Base-by-base conservation (phyloP, 2,113 vertebrate genomes). In the Zootoca vivipara region DNA sequence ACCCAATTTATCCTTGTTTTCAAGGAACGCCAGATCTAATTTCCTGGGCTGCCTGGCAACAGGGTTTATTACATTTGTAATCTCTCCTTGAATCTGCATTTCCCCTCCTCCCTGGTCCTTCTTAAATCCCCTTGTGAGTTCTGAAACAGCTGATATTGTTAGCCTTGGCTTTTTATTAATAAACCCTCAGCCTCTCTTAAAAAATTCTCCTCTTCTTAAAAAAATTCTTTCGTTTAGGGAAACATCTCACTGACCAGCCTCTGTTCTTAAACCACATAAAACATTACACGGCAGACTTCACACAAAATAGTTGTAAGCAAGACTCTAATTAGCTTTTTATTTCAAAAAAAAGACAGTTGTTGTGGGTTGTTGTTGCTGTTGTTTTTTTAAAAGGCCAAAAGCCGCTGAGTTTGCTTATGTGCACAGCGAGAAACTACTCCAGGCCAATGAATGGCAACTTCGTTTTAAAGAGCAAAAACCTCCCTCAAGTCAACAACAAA, bases 11-110 rank as follows among this genome's bases (percentile, higher is more conserved):
- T 90, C 92, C 89, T 90, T 65, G 80, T 86, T 94, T 92, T 80
- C 70, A 46, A 92, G 86, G 15, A 81, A 92, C 91, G 89, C 38
- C 90, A 93, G 65, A 78, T 78, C 90, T 86, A 80, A 89, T 67
- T 94, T 91, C 87, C 92, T 78, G 52, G 86, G 92, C 91, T 93
- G 89, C 92, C 92, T 91, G 87, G 88, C 92, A 95, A 95, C 90
- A 82, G 58, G 42, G 88, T 87, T 88, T 87, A 81, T 85, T 87
- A 92, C 93, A 91, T 80, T 89, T 90, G 70, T 40, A 92, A 93
- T 83, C 78, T 79, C 90, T 85, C 77, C 77, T 83, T 92, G 74
- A 84, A 73, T 33, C 91, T 88, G 91, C 80, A 93, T 26, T 82
- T 67, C 42, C 87, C 85, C 86, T 79, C 85, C 88, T 52, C 80